phyloP scores from a whole-genome alignment of 2,113 vertebrate genomes.

The Marmota monax region DNA sequence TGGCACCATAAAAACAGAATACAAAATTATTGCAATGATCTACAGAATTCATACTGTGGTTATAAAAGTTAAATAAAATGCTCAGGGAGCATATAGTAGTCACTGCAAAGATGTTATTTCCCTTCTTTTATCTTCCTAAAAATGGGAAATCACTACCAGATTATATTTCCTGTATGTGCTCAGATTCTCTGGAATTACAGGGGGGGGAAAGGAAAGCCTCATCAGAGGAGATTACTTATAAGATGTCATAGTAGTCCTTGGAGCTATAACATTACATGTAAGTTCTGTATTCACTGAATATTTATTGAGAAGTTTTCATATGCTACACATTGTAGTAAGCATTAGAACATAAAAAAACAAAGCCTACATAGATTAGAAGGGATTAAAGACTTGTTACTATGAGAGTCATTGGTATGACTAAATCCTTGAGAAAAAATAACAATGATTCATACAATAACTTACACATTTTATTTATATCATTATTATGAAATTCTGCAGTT shows the following conservation, averaged over 20 bases:
- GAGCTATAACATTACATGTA: background rate
- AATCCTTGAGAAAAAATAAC: background rate
- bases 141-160: background rate
- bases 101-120: background rate
- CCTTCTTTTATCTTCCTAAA: background rate
- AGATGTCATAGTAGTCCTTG: background rate
- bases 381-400: background rate
- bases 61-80: conserved; percentile 19
- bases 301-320: background rate
- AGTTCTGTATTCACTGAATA: background rate
- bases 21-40: background rate
- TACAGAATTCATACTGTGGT: background rate
- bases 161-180: background rate
- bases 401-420: background rate
- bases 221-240: background rate
- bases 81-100: background rate
- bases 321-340: background rate
- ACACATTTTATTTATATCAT: background rate
- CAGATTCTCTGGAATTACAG: background rate
- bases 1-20: background rate
- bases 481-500: background rate
- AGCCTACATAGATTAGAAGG: background rate
- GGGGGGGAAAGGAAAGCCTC: background rate
- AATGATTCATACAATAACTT: background rate
- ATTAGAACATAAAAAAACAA: background rate